Base-by-base conservation (phyloP, 2,888 invertebrate genomes). In the Lissonota sp. region DNA sequence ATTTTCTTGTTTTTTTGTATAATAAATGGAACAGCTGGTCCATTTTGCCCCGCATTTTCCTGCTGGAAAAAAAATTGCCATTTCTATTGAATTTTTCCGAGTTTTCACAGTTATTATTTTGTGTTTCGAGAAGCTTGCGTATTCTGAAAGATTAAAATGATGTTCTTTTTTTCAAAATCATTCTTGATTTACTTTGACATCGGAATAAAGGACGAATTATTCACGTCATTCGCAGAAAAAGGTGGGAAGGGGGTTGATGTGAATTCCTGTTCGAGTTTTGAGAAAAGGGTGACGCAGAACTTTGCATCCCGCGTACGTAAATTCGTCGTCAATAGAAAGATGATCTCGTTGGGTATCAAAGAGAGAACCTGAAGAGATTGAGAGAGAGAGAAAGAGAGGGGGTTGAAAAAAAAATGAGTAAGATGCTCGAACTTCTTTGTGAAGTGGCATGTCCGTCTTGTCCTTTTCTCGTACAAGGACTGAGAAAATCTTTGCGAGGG, bases 241-340 rank as follows among this genome's bases (percentile, higher is more conserved):
- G 26, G 26, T 37, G 44, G 0, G 16, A n/a, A 14, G 55, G 37
- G 42, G 44, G 12, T 76, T 63, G 55, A 69, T 53, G 58, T 16
- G 69, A 62, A 46, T 53, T 70, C 49, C 49, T 55, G 42, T 39
- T 14, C 40, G 63, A 70, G 44, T 70, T 74, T 79, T 64, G 44
- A 69, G 79, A 74, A 79, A 26, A 70, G 67, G 60, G 72, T 72
- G 78, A 79, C 78, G 78, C 72, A 64, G 49, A 37, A n/a, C n/a
- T 39, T n/a, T 39, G 37, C 10, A 12, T n/a, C 12, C 16, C 42
- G 55, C 26, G 66, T 46, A 49, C 37, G 26, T 57, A 57, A 44
- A 46, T 51, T 70, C 53, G 44, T 74, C 88, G 86, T 91, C 91
- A 90, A 91, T 90, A 88, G 91, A 91, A 91, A 91, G 91, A 90